phyloP scores from a whole-genome alignment of 2,113 vertebrate genomes.

The Pteronura brasiliensis region DNA sequence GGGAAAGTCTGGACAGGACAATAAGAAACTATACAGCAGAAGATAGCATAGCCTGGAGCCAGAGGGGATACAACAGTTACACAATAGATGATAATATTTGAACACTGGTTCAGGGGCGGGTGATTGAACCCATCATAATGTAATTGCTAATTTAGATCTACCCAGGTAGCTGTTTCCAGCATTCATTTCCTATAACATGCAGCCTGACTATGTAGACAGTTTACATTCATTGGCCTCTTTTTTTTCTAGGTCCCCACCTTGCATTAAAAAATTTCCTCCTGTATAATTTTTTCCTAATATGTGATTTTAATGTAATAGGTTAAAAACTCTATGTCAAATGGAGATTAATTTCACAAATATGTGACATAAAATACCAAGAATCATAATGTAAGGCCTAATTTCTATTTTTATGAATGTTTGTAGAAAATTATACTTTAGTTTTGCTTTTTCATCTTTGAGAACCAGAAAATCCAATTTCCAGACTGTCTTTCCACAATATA shows the following conservation, averaged over 20 bases:
- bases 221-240: not conserved
- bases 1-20: too few relatives aligned
- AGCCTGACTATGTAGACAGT: not conserved
- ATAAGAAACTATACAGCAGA: not conserved
- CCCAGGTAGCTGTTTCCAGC: not conserved
- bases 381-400: not conserved
- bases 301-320: not conserved
- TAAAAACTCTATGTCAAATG: not conserved
- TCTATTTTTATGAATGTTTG: not conserved
- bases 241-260: rapidly evolving
- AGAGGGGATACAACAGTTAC: not conserved
- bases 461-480: not conserved
- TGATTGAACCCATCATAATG: not conserved
- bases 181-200: not conserved
- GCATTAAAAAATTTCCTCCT: not conserved
- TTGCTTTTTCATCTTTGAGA: not conserved
- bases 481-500: not conserved
- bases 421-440: not conserved
- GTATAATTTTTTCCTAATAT: not conserved
- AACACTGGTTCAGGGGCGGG: not conserved
- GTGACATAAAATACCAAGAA: not conserved
- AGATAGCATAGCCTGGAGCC: rapidly evolving
- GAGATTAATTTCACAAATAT: not conserved
- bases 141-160: not conserved
- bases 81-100: not conserved